Percentiles rank a stretch among this genome's conserved stretches.
phyloP scores from a whole-genome alignment of 2,113 vertebrate genomes.

The Zosterops hypoxanthus region DNA sequence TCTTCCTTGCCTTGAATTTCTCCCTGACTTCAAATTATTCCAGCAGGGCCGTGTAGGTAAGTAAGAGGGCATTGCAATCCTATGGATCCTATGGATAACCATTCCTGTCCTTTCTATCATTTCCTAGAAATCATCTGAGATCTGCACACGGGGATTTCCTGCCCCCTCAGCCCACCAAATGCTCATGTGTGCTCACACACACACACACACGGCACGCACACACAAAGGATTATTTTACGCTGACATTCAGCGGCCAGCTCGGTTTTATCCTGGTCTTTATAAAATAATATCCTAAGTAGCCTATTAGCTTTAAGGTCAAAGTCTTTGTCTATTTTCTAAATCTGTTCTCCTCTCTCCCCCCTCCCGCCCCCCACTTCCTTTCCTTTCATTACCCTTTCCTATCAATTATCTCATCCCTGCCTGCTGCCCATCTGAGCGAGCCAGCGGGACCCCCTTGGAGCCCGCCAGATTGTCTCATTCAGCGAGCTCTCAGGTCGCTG shows the following conservation, averaged over 20 bases:
- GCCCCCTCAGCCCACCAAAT: neutral
- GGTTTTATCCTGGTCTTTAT: constrained; percentile 41
- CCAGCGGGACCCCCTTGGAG: constrained; percentile 64
- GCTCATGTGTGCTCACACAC: accelerated
- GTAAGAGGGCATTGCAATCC: neutral
- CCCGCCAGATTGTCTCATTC: constrained; percentile 71
- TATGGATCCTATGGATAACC: neutral
- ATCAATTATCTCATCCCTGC: constrained; percentile 73
- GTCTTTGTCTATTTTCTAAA: constrained; percentile 70
- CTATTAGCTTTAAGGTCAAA: constrained; percentile 70
- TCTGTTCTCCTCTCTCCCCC: constrained; percentile 2
- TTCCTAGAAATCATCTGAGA: constrained; percentile 12
- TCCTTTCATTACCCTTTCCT: constrained; percentile 73
- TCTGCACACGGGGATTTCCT: neutral
- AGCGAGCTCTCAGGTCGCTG: constrained; percentile 64
- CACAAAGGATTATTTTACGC: constrained; percentile 28
- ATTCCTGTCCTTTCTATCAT: accelerated
- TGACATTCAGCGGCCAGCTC: constrained; percentile 49
- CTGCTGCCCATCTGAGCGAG: constrained; percentile 68
- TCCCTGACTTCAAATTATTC: neutral
- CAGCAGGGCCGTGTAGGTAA: neutral
- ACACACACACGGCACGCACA: neutral
- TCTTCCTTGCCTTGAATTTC: neutral
- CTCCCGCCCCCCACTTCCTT: constrained; percentile 22
- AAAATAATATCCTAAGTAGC: constrained; percentile 65